phyloP scores from a whole-genome alignment of 2,113 vertebrate genomes.

The Amphiprion percula region DNA sequence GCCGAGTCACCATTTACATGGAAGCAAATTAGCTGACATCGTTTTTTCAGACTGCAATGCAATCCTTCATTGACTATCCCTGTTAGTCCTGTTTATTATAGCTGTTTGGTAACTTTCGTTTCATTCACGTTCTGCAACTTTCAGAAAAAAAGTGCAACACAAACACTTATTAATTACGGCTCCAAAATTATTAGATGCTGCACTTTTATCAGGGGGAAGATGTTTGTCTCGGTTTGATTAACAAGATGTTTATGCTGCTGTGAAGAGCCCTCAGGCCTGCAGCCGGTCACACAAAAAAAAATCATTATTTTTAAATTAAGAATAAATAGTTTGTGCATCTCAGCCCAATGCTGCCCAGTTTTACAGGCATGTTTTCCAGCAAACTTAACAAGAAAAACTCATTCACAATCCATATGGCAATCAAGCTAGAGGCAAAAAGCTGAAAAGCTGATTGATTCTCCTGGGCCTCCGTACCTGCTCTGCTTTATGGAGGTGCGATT shows the following conservation, averaged over 20 bases:
- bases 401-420: not conserved
- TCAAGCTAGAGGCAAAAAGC: not conserved
- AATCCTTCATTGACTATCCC: conserved; percentile 29
- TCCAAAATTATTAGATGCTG: too few relatives aligned
- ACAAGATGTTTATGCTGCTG: not conserved
- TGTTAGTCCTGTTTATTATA: conserved; percentile 20
- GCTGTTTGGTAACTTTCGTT: not conserved
- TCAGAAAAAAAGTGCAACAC: conserved; percentile 11
- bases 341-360: not conserved
- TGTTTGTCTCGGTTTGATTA: conserved; percentile 3
- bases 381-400: not conserved
- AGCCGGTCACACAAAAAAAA: too few relatives aligned
- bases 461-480: conserved; percentile 7
- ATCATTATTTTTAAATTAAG: not conserved
- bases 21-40: too few relatives aligned
- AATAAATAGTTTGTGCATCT: not conserved
- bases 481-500: conserved; percentile 5
- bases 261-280: not conserved
- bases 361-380: not conserved
- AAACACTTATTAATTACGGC: conserved; percentile 24
- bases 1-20: too few relatives aligned
- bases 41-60: not conserved
- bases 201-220: too few relatives aligned
- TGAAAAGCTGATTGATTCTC: not conserved
- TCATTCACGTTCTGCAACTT: not conserved